These are phyloP conservation scores for Phoenicopterus ruber DNA, from an alignment of 2,113 vertebrate species.

Conservation along the genomic window DNA sequence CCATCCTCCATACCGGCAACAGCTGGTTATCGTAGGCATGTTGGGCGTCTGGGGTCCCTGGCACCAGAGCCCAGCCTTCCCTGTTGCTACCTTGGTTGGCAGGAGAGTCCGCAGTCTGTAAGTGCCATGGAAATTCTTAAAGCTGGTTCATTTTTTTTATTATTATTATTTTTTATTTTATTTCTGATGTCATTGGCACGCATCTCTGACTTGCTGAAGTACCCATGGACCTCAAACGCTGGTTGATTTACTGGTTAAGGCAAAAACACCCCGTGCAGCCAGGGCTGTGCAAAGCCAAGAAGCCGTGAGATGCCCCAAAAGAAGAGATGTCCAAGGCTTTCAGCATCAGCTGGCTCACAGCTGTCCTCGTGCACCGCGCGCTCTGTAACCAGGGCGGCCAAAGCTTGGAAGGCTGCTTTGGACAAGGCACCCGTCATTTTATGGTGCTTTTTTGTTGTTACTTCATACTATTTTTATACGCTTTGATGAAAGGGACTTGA, in stretches of 20 bases:
- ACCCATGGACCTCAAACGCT: background rate
- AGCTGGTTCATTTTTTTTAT: background rate
- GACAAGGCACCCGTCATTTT: background rate
- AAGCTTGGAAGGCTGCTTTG: background rate
- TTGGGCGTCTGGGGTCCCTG: background rate
- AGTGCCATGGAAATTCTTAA: background rate
- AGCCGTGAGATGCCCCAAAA: background rate
- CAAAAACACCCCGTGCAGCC: fast-evolving
- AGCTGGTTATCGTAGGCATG: background rate
- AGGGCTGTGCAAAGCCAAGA: background rate
- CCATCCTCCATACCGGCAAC: background rate
- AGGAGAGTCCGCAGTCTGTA: background rate
- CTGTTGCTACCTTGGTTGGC: background rate
- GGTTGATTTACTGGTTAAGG: background rate
- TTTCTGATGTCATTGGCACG: background rate
- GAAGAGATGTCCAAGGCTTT: fast-evolving
- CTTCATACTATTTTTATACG: background rate
- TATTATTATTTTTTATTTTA: background rate
- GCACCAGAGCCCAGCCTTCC: background rate
- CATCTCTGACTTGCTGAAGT: background rate
- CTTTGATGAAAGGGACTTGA: background rate
- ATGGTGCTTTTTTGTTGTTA: background rate
- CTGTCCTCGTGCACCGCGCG: fast-evolving
- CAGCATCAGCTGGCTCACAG: background rate
- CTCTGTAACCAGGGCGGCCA: background rate